phyloP scores from a whole-genome alignment of 2,113 vertebrate genomes.

The pig (Sus scrofa) region DNA sequence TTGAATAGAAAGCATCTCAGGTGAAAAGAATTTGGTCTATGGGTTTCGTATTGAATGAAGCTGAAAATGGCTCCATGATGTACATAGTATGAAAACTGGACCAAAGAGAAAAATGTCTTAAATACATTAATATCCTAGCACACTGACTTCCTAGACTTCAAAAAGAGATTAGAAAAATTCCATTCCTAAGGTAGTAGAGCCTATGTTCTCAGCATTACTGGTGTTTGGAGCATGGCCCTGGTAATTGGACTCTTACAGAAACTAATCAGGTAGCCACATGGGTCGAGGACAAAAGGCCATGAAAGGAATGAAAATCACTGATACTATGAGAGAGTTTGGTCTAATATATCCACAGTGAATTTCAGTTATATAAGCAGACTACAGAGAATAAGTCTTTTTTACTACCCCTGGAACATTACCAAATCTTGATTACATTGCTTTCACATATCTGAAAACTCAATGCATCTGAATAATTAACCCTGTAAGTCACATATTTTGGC shows the following conservation, averaged over 20 bases:
- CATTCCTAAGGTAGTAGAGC: background rate
- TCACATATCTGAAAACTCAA: background rate
- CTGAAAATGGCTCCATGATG: background rate
- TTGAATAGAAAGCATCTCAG: background rate
- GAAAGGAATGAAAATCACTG: accelerated
- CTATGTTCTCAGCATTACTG: background rate
- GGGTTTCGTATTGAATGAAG: background rate
- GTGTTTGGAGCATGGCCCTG: background rate
- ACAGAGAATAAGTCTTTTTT: background rate
- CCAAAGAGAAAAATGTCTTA: background rate
- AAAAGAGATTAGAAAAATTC: background rate
- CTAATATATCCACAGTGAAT: background rate
- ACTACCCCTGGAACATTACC: background rate
- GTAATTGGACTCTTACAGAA: background rate
- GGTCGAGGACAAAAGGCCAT: background rate
- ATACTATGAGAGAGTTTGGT: background rate
- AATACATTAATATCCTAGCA: background rate
- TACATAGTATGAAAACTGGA: background rate
- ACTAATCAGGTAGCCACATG: background rate
- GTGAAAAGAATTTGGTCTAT: background rate
- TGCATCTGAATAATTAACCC: background rate
- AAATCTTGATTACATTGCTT: background rate
- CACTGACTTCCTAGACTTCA: background rate
- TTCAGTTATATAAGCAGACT: background rate
- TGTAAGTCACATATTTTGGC: background rate